Percentiles rank a stretch among this genome's conserved stretches.
phyloP scores from a whole-genome alignment of 2,888 invertebrate species.

The Reticulitermes lucifugus region DNA sequence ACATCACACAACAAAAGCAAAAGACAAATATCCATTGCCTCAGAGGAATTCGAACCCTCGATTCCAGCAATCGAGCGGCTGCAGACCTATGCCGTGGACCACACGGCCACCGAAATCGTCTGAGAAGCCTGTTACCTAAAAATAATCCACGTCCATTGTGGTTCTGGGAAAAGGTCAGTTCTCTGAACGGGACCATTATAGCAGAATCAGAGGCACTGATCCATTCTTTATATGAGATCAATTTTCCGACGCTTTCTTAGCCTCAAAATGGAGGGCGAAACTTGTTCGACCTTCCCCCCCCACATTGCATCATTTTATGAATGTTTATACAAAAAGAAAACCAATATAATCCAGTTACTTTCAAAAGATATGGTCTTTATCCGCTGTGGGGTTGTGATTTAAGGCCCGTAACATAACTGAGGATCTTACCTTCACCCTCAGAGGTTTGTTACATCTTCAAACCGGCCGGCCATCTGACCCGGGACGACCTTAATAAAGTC shows the following conservation, averaged over 20 bases:
- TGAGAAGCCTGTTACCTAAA: too few species aligned
- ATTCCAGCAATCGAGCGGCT: too few species aligned
- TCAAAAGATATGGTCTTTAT: too few species aligned
- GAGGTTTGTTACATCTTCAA: not conserved
- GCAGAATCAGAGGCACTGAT: not conserved
- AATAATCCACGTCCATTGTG: too few species aligned
- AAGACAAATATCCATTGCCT: too few species aligned
- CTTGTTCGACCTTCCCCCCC: not conserved
- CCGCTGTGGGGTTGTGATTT: not conserved
- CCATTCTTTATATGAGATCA: not conserved
- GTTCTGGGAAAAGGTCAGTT: not conserved
- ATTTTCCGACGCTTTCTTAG: not conserved
- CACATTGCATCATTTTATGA: too few species aligned
- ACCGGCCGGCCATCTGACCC: not conserved
- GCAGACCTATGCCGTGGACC: too few species aligned
- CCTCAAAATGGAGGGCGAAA: not conserved
- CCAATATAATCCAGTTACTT: too few species aligned
- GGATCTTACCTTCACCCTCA: not conserved
- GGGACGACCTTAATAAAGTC: not conserved
- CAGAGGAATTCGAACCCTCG: too few species aligned
- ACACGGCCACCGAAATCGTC: too few species aligned
- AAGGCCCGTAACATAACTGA: not conserved
- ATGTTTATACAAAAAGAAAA: too few species aligned
- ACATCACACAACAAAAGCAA: too few species aligned
- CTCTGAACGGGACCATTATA: not conserved